Conservation (phyloP, 2,113 vertebrate genomes). For the Apteryx mantelli region DNA sequence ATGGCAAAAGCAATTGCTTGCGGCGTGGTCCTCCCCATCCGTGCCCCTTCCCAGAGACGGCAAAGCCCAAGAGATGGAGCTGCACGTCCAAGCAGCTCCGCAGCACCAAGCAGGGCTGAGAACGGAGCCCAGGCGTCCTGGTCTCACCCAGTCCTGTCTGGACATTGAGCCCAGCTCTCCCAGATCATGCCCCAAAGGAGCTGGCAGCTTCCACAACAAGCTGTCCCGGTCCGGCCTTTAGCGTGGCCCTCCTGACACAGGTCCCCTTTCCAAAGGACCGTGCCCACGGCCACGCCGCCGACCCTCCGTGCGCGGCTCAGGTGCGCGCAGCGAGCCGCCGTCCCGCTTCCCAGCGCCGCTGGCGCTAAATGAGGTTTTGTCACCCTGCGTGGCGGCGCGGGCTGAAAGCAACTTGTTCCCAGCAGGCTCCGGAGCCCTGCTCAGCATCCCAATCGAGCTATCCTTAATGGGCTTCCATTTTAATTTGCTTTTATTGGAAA, state of each 20-base stretch:
- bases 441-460: constrained; percentile 75
- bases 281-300: background rate
- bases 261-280: background rate
- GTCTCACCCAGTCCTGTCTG: too few relatives aligned
- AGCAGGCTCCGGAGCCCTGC: constrained; percentile 66
- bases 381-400: background rate
- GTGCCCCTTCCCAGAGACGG: background rate
- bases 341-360: background rate
- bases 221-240: background rate
- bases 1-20: background rate
- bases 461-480: constrained; percentile 78
- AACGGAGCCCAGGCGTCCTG: too few relatives aligned
- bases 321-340: accelerated
- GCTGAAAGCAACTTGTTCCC: constrained; percentile 46
- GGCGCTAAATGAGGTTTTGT: constrained; percentile 3
- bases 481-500: constrained; percentile 83
- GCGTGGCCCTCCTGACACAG: accelerated
- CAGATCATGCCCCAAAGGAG: background rate
- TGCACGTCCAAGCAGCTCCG: too few relatives aligned
- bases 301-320: too few relatives aligned
- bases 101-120: too few relatives aligned
- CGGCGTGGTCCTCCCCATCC: background rate
- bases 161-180: too few relatives aligned
- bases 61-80: too few relatives aligned
- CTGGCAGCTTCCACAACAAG: accelerated